Evolutionary conservation across 2,113 vertebrate genomes (phyloP).

Genomic region (Phocoena phocoena): DNA sequence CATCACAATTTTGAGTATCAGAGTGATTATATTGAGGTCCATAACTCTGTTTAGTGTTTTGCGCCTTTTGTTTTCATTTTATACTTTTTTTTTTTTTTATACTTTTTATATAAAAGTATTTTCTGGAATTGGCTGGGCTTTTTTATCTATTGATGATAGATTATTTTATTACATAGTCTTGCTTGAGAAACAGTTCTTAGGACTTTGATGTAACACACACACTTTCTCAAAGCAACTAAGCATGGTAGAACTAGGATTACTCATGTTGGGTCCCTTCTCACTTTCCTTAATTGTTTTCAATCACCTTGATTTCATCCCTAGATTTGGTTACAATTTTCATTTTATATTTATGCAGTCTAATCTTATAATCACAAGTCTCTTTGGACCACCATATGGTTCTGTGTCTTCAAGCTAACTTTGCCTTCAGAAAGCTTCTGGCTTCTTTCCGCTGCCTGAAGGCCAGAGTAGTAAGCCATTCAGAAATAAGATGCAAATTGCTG

Average conservation of each 20-base stretch:
- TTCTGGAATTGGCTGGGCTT: background rate
- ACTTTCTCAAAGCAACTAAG: background rate
- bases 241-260: background rate
- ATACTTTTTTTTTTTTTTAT: background rate
- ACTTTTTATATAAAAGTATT: background rate
- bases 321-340: slow-evolving; percentile 61
- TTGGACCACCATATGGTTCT: slow-evolving; percentile 13
- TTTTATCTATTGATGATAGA: background rate
- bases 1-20: background rate
- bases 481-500: background rate
- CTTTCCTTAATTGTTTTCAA: slow-evolving; percentile 14
- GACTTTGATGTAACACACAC: background rate
- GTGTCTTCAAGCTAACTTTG: slow-evolving; percentile 55
- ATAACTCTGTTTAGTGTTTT: background rate
- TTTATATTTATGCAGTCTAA: slow-evolving; percentile 45
- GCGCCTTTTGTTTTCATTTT: slow-evolving; percentile 30
- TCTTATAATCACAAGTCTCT: slow-evolving; percentile 42
- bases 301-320: background rate
- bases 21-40: slow-evolving; percentile 9
- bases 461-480: background rate
- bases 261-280: background rate
- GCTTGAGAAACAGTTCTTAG: background rate
- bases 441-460: slow-evolving; percentile 24
- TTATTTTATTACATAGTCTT: background rate
- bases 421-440: slow-evolving; percentile 40